Conservation (phyloP, 2,888 invertebrate species). For the Pollenia griseotomentosa region DNA sequence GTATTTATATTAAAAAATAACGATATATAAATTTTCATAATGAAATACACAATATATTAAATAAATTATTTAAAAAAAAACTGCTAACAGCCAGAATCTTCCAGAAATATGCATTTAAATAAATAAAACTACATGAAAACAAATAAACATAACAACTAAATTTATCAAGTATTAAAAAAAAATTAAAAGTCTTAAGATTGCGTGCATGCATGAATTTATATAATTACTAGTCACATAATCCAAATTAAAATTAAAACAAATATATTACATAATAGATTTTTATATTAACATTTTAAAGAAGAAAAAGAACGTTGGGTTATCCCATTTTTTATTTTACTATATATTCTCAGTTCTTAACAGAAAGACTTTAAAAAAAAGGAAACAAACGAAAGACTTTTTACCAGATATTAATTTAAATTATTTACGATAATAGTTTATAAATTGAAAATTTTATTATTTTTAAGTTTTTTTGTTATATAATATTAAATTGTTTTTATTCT, state of each 20-base stretch:
- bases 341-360: conserved; percentile 50
- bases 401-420: conserved; percentile 14
- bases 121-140: conserved; percentile 14
- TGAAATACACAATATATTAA: not conserved
- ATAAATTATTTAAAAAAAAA: conserved; percentile 46
- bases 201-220: conserved; percentile 59
- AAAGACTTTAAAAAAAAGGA: conserved; percentile 54
- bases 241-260: conserved; percentile 44
- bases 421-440: too few species aligned
- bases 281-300: not conserved
- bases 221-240: conserved; percentile 66
- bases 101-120: conserved; percentile 67
- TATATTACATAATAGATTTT: conserved; percentile 29
- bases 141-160: conserved; percentile 10
- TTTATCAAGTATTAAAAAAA: conserved; percentile 50
- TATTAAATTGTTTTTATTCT: too few species aligned
- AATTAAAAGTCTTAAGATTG: conserved; percentile 39
- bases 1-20: not conserved
- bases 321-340: not conserved
- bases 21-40: conserved; percentile 30
- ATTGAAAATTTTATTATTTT: too few species aligned
- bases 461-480: too few species aligned
- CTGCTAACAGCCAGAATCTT: conserved; percentile 60
- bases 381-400: conserved; percentile 60
- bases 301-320: too few species aligned